phyloP scores from a whole-genome alignment of 1,140 invertebrate species.

The Penaeus indicus region DNA sequence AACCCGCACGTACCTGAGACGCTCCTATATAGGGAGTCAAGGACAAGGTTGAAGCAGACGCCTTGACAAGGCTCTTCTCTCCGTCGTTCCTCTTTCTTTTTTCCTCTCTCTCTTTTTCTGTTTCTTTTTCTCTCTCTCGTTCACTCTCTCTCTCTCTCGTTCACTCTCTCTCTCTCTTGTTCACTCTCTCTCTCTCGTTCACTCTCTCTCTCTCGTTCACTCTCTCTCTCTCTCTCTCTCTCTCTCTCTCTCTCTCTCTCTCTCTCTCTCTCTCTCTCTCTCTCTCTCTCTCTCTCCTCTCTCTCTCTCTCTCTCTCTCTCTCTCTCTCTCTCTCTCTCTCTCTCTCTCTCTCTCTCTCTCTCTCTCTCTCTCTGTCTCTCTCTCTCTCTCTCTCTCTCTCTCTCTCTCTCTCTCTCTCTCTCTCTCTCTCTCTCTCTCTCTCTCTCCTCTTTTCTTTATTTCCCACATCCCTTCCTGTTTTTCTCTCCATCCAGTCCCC shows the following conservation, averaged over 20 bases:
- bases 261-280: no score
- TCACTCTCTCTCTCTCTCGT: no score
- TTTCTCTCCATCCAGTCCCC: neutral
- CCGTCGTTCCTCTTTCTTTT: no score
- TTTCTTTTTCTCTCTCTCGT: no score
- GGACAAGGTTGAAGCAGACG: no score
- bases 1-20: no score
- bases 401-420: neutral
- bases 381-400: neutral
- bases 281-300: neutral
- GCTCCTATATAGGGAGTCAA: no score
- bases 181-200: neutral
- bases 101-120: no score
- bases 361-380: neutral
- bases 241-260: neutral
- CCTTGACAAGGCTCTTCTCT: no score
- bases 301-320: neutral
- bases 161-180: neutral
- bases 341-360: neutral
- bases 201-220: neutral
- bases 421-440: no score
- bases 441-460: neutral
- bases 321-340: no score
- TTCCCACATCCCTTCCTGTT: neutral
- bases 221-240: neutral